These are phyloP conservation scores for Campylorhamphus procurvoides DNA, from an alignment of 2,113 vertebrate species.

Conservation along the genomic window DNA sequence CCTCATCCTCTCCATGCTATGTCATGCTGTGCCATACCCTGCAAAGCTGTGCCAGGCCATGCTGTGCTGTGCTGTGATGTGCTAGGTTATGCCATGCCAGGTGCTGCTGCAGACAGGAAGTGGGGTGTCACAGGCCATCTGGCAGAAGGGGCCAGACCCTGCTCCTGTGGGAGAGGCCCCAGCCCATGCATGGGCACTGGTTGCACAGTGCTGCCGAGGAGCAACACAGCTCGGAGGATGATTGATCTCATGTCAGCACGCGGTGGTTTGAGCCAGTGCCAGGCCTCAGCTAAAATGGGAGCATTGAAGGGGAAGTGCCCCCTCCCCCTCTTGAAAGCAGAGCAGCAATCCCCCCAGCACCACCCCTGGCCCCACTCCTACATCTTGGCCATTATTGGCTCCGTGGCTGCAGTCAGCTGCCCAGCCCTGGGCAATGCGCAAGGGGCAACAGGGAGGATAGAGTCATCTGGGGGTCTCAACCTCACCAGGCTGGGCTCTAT, in stretches of 20 bases:
- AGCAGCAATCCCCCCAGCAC: neutral
- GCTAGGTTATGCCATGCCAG: neutral
- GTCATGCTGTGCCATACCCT: neutral
- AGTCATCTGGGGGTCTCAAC: neutral
- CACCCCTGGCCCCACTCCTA: neutral
- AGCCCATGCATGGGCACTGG: neutral
- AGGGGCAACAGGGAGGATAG: accelerated
- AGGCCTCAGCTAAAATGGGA: slow-evolving; percentile 51
- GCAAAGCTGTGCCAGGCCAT: accelerated
- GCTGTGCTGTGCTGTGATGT: neutral
- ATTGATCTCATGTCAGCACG: slow-evolving; percentile 59
- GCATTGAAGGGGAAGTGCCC: slow-evolving; percentile 59
- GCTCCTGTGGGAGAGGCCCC: neutral
- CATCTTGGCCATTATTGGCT: neutral
- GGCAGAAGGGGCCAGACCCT: neutral
- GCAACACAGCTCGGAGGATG: neutral
- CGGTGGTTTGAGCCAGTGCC: slow-evolving; percentile 57
- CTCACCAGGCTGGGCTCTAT: neutral
- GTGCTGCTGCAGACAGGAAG: neutral
- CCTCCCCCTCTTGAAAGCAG: slow-evolving; percentile 34
- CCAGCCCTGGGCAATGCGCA: accelerated
- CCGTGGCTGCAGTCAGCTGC: accelerated
- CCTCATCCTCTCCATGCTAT: neutral
- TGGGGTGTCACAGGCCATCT: accelerated
- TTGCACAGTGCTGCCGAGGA: neutral